These are phyloP conservation scores for Acrocephalus arundinaceus DNA, from an alignment of 2,113 vertebrate species.

Conservation along the genomic window DNA sequence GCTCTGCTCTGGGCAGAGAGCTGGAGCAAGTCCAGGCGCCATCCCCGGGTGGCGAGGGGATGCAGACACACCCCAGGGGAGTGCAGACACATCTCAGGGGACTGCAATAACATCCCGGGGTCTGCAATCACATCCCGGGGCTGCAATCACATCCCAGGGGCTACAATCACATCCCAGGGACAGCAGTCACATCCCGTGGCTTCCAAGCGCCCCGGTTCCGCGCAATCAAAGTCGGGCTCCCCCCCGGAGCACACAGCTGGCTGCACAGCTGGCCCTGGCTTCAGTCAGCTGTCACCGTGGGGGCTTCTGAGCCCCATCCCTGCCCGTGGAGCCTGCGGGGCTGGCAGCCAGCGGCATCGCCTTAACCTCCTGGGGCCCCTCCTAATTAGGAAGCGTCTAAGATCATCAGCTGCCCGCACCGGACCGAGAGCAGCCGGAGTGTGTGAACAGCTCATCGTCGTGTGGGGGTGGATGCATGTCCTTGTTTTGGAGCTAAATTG, in stretches of 20 bases:
- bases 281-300: neutral
- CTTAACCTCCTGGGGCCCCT: neutral
- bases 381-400: neutral
- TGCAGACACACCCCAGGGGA: neutral
- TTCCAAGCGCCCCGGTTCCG: fast-evolving
- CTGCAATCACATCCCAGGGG: neutral
- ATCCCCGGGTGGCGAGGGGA: fast-evolving
- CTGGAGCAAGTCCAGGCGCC: fast-evolving
- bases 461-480: fast-evolving
- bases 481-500: neutral
- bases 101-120: neutral
- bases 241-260: neutral
- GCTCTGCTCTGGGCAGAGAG: neutral
- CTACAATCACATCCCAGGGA: neutral
- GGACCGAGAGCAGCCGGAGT: fast-evolving
- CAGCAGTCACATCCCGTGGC: fast-evolving
- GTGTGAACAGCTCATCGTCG: fast-evolving
- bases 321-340: fast-evolving
- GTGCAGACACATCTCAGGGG: neutral
- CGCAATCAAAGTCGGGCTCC: fast-evolving
- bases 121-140: neutral
- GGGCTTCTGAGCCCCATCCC: neutral
- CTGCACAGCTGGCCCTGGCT: neutral
- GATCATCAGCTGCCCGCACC: fast-evolving
- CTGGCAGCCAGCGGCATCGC: neutral